A percentile compares a stretch with the other conserved stretches of the same genome.
Evolutionary conservation across 2,888 invertebrate genomes (phyloP).

Genomic region (Dilophus febrilis): DNA sequence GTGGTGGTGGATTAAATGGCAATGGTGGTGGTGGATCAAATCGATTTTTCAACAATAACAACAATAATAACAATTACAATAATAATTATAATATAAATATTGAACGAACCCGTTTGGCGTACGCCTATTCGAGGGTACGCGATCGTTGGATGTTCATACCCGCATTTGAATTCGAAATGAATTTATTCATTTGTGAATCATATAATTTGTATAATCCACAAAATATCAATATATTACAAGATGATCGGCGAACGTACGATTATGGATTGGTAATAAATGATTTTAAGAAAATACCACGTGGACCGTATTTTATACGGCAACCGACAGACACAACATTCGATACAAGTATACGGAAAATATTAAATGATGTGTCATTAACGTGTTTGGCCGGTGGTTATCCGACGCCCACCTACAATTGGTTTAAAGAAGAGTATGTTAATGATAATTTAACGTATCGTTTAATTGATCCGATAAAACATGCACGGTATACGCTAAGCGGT

Average conservation of each 20-base stretch:
- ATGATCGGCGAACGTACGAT: slow-evolving; percentile 63
- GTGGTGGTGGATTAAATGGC: slow-evolving; percentile 7
- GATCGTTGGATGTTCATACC: slow-evolving; percentile 75
- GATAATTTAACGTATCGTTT: slow-evolving; percentile 51
- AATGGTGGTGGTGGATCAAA: slow-evolving; percentile 4
- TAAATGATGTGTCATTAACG: slow-evolving; percentile 59
- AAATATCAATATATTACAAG: slow-evolving; percentile 50
- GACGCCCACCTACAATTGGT: slow-evolving; percentile 80
- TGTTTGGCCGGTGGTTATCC: slow-evolving; percentile 80
- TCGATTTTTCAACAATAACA: too few relatives aligned
- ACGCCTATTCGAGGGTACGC: slow-evolving; percentile 50
- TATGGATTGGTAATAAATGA: slow-evolving; percentile 61
- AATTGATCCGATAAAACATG: slow-evolving; percentile 60
- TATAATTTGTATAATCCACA: slow-evolving; percentile 31
- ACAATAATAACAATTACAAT: too few relatives aligned
- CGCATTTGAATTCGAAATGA: slow-evolving; percentile 57
- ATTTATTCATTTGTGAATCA: slow-evolving; percentile 72
- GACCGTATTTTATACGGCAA: slow-evolving; percentile 76
- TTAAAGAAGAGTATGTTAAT: slow-evolving; percentile 68
- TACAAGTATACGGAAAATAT: slow-evolving; percentile 46
- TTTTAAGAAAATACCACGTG: slow-evolving; percentile 63
- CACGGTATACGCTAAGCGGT: slow-evolving; percentile 73
- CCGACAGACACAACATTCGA: slow-evolving; percentile 74
- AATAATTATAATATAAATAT: slow-evolving; percentile 20
- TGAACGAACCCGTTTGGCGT: slow-evolving; percentile 59